Evolutionary conservation across 2,888 invertebrate genomes (phyloP).

Genomic region (Magallana nippona): DNA sequence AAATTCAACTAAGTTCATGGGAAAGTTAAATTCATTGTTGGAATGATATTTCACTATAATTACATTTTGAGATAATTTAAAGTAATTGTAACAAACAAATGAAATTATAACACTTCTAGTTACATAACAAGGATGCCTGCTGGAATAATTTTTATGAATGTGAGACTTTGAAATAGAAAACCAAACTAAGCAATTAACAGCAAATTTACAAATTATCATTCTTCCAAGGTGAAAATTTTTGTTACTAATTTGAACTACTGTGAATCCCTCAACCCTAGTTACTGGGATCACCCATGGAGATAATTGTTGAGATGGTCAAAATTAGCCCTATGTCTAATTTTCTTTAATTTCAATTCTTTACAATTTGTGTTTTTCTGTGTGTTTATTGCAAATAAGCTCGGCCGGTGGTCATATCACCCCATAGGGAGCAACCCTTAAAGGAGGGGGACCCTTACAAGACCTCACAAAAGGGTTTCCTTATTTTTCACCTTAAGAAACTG

Average conservation of each 20-base stretch:
- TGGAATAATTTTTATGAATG: too few species aligned
- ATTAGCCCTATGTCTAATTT: slow-evolving; percentile 17
- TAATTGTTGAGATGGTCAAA: neutral
- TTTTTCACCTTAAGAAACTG: slow-evolving; percentile 4
- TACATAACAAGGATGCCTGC: too few species aligned
- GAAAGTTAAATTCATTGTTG: too few species aligned
- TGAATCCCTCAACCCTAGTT: neutral
- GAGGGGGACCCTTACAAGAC: neutral
- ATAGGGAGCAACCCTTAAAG: slow-evolving; percentile 9
- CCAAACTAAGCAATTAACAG: neutral
- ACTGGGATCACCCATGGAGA: neutral
- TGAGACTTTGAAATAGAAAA: too few species aligned
- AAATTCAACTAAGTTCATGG: neutral
- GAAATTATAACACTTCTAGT: too few species aligned
- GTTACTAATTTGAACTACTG: neutral
- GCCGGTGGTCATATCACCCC: neutral
- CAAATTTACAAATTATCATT: neutral
- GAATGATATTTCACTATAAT: too few species aligned
- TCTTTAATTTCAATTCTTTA: slow-evolving; percentile 9
- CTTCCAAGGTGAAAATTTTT: neutral
- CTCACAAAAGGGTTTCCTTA: neutral
- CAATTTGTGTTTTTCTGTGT: slow-evolving; percentile 9
- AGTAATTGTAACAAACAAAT: too few species aligned
- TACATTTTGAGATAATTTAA: too few species aligned
- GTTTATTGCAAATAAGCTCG: neutral